Evolutionary conservation across 2,113 vertebrate genomes (phyloP).

Genomic region (Oreochromis spilurus): DNA sequence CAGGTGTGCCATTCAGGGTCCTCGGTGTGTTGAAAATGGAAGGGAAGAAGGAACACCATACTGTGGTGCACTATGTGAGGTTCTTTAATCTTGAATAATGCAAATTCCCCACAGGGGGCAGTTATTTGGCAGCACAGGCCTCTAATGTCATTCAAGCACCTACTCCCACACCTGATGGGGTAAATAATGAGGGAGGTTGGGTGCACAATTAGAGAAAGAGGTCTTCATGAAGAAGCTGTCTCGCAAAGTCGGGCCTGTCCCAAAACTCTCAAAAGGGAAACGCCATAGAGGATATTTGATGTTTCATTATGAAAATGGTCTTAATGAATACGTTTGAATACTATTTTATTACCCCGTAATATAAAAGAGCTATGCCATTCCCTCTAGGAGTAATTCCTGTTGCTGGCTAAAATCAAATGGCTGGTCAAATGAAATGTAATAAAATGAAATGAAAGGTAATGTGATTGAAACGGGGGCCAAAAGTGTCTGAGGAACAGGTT

Average conservation of each 20-base stretch:
- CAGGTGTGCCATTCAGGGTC: slow-evolving; percentile 74
- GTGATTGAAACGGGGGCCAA: not conserved
- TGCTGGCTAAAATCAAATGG: slow-evolving; percentile 35
- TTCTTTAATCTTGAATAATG: slow-evolving; percentile 77
- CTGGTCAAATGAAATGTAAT: slow-evolving; percentile 29
- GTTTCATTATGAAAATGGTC: slow-evolving; percentile 32
- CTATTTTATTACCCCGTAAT: slow-evolving; percentile 27
- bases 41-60: slow-evolving; percentile 59
- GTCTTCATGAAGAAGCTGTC: slow-evolving; percentile 10
- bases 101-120: slow-evolving; percentile 73
- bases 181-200: slow-evolving; percentile 65
- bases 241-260: not conserved
- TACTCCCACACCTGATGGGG: slow-evolving; percentile 64
- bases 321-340: slow-evolving; percentile 32
- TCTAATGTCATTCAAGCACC: slow-evolving; percentile 62
- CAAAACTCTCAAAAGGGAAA: not conserved
- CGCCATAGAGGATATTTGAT: not conserved
- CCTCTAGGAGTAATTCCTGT: slow-evolving; percentile 20
- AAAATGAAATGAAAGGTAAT: slow-evolving; percentile 13
- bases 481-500: slow-evolving; percentile 19
- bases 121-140: slow-evolving; percentile 64
- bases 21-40: slow-evolving; percentile 60
- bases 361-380: slow-evolving; percentile 17
- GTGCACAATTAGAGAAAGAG: slow-evolving; percentile 8
- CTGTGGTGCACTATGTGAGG: slow-evolving; percentile 58